These are phyloP conservation scores for Bubo scandiacus DNA, from an alignment of 2,113 vertebrate species.

Conservation along the genomic window DNA sequence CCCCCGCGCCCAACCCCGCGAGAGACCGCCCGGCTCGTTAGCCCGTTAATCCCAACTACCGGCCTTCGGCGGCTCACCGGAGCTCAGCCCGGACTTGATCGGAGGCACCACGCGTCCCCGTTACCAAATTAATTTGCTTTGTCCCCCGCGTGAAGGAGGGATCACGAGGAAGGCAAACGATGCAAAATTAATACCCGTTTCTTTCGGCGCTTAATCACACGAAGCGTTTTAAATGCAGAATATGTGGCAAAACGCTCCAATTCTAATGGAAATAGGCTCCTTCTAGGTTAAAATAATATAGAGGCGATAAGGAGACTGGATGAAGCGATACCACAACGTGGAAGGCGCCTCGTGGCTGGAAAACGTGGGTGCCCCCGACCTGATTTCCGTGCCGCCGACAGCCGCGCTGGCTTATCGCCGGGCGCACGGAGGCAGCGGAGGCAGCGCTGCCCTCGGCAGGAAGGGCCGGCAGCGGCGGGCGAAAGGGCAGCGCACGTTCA, in stretches of 20 bases:
- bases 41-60: neutral
- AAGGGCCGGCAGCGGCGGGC: neutral
- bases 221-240: constrained; percentile 60
- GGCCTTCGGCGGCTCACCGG: neutral
- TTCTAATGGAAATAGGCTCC: constrained; percentile 47
- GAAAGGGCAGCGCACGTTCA: neutral
- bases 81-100: neutral
- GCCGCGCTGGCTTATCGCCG: neutral
- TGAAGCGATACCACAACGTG: neutral
- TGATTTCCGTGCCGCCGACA: too few relatives aligned
- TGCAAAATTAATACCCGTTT: constrained; percentile 25
- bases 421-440: neutral
- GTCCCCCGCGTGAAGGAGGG: neutral
- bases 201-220: constrained; percentile 27
- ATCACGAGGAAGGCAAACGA: constrained; percentile 7
- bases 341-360: neutral
- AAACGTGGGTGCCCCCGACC: neutral
- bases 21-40: neutral
- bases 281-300: constrained; percentile 22
- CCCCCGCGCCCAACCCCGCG: neutral
- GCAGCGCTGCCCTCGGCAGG: neutral
- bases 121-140: constrained; percentile 28
- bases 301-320: neutral
- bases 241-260: neutral
- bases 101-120: neutral